phyloP scores from a whole-genome alignment of 2,888 invertebrate genomes.

The Sphaerophoria rueppellii region DNA sequence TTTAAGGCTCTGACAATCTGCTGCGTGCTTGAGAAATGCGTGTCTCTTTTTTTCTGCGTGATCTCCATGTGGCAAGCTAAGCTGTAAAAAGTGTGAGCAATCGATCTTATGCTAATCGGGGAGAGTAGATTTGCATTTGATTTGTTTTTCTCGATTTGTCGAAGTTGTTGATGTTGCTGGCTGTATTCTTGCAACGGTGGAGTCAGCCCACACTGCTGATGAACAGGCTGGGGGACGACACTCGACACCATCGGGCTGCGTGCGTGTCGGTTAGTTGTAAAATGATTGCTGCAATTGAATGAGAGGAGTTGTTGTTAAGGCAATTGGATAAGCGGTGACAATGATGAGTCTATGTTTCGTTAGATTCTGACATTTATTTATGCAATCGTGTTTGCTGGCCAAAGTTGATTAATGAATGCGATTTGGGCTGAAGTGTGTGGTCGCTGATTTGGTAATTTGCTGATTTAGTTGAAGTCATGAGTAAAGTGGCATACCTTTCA shows the following conservation, averaged over 20 bases:
- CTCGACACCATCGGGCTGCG: conserved; percentile 5
- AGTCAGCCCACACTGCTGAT: conserved; percentile 26
- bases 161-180: conserved; percentile 1
- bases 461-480: too few species aligned
- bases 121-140: conserved; percentile 40
- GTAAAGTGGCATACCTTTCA: too few species aligned
- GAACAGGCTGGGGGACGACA: conserved; percentile 13
- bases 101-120: conserved; percentile 69
- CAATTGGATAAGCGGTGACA: conserved; percentile 51
- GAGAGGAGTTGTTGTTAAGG: conserved; percentile 1
- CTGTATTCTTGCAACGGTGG: background rate
- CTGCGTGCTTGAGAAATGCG: conserved; percentile 56
- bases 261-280: background rate
- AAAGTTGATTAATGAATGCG: conserved; percentile 62
- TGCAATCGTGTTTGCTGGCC: conserved; percentile 55
- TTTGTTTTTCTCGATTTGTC: conserved; percentile 45
- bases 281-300: conserved; percentile 34
- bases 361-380: conserved; percentile 59
- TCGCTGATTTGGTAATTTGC: background rate
- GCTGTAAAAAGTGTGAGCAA: conserved; percentile 64
- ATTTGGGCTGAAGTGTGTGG: conserved; percentile 14
- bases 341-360: conserved; percentile 61
- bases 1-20: background rate
- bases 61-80: conserved; percentile 53
- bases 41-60: conserved; percentile 53